phyloP scores from a whole-genome alignment of 2,797 vertebrate species.

The Poecilia velifera region DNA sequence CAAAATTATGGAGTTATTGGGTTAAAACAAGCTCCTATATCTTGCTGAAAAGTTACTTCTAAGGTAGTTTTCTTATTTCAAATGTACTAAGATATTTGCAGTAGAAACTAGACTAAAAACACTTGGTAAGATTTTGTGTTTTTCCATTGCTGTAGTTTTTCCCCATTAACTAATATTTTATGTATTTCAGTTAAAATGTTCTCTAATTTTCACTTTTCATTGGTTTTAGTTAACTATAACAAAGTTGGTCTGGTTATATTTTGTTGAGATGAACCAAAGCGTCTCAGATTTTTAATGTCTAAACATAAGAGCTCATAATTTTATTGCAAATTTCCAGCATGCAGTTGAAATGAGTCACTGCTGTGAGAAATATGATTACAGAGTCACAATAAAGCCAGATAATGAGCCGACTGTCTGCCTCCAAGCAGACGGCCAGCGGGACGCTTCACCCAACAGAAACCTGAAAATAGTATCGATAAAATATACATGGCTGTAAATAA shows the following conservation, averaged over 20 bases:
- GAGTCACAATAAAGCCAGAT: conserved; percentile 45
- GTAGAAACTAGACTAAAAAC: too few species aligned
- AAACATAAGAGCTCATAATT: conserved; percentile 10
- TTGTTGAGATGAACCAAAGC: neutral
- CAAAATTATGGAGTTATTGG: too few species aligned
- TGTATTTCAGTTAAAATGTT: too few species aligned
- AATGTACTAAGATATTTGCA: too few species aligned
- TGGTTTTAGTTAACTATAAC: too few species aligned
- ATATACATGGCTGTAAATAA: conserved; percentile 67
- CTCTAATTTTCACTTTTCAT: too few species aligned
- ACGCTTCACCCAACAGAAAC: conserved; percentile 46
- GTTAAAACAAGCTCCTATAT: too few species aligned
- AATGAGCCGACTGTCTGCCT: conserved; percentile 57
- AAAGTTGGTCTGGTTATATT: neutral
- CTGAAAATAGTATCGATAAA: conserved; percentile 66
- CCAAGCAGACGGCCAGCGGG: conserved; percentile 37
- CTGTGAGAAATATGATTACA: conserved; percentile 40
- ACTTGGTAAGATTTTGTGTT: too few species aligned
- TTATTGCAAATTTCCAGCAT: conserved; percentile 16
- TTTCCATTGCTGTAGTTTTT: too few species aligned
- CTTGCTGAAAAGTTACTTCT: too few species aligned
- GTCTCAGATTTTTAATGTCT: neutral
- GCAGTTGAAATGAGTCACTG: conserved; percentile 40
- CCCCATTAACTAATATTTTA: too few species aligned
- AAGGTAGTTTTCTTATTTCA: too few species aligned